Evolutionary conservation across 2,797 vertebrate genomes (phyloP), one percentile per base, ranked within the genome.

Genomic region (Staurois parvus): DNA sequence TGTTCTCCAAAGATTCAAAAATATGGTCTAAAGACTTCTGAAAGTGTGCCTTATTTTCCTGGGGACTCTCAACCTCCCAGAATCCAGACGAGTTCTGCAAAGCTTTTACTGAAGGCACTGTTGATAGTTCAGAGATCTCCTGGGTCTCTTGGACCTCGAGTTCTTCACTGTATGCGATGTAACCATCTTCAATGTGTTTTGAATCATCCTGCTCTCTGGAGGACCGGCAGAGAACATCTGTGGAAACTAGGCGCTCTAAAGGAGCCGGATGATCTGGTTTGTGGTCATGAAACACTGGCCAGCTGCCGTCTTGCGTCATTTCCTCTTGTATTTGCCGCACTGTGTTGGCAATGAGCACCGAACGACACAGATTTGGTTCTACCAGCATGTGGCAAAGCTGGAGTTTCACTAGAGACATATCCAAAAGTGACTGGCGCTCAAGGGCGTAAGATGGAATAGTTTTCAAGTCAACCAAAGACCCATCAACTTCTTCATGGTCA

Each of bases 381-480:
- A 96, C 97, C 91, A 99, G 93, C 97, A 98, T 97, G 95, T 99
- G 98, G 91, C 98, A 99, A 37, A 99, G 95, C 92, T 99, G 98
- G 89, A 99, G 96, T 91, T 99, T 99, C 90, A 99, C 97, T 87
- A 99, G 94, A 28, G 98, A 99, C 97, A 99, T 99, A 92, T 99
- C 97, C 85, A 99, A 93, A 72, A 99, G 94, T 0, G 97, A 98
- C 94, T 99, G 98, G 15, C 98, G 94, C 94, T 99, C 98, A 79
- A 98, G 94, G 85, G 95, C 96, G 87, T 98, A 97, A 1, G 96
- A 95, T 34, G 94, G 94, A 87, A 94, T 88, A 88, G 96, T 89
- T 85, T 91, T 94, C 86, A 94, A 88, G 64, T 93, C 91, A 52
- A 90, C 90, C 84, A 91, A 90, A 56, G 91, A 89, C 32, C 94